A percentile compares a stretch with the other conserved stretches of the same genome.
Conservation (phyloP, 2,797 vertebrate species). For the Pelochelys cantorii region DNA sequence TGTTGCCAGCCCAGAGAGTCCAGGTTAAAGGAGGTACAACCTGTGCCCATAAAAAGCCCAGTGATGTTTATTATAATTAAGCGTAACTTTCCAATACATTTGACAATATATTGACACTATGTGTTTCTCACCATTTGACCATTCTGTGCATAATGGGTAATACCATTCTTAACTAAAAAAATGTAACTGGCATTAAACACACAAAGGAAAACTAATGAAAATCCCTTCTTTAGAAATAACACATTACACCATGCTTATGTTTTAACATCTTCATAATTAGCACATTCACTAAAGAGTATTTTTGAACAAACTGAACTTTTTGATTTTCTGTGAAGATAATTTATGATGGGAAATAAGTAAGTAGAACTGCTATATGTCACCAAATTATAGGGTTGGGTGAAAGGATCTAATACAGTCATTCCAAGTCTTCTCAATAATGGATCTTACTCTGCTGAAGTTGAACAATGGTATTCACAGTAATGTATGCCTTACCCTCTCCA, state of each 20-base stretch:
- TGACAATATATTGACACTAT: slow-evolving; percentile 1
- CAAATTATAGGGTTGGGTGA: slow-evolving; percentile 66
- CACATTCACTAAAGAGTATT: slow-evolving; percentile 64
- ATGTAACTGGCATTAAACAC: slow-evolving; percentile 48
- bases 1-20: too few species aligned
- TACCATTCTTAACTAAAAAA: slow-evolving; percentile 8
- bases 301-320: slow-evolving; percentile 66
- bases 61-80: slow-evolving; percentile 3
- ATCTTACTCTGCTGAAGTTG: slow-evolving; percentile 66
- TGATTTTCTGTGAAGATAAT: slow-evolving; percentile 65
- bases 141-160: slow-evolving; percentile 40
- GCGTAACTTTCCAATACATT: slow-evolving; percentile 48
- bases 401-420: slow-evolving; percentile 69
- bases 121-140: slow-evolving; percentile 27
- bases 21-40: too few species aligned
- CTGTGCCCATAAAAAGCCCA: neutral
- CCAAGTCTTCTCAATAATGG: slow-evolving; percentile 56
- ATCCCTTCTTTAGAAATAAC: slow-evolving; percentile 58
- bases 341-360: slow-evolving; percentile 65
- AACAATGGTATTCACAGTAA: slow-evolving; percentile 50
- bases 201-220: slow-evolving; percentile 33
- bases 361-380: slow-evolving; percentile 41
- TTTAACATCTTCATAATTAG: slow-evolving; percentile 71
- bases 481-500: slow-evolving; percentile 59
- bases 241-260: slow-evolving; percentile 45